Base-by-base conservation (phyloP, 2,113 vertebrate genomes). In the Speoplatyrhinus poulsoni region DNA sequence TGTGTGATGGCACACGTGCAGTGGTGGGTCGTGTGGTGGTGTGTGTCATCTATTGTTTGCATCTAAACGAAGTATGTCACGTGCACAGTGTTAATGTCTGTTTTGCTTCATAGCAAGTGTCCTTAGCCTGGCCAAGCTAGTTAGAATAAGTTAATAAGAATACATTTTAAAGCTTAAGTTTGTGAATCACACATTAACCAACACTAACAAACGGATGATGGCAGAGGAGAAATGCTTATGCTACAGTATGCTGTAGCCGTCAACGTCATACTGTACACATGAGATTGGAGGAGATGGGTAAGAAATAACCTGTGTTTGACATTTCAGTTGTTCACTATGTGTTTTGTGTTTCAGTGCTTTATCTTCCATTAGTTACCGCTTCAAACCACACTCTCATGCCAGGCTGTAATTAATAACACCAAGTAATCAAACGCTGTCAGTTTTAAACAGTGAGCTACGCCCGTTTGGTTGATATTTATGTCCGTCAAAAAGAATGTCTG, bases 271-370 rank as follows among this genome's bases (percentile, higher is more conserved):
- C 26, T 0, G 2, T 26, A 26, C 49, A 71, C 72, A 79, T 67
- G 83, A 82, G 73, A 75, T 82, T 82, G 79, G 80, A 86, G 83
- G 76, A 86, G 72, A 70, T 66, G 75, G 83, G 84, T 89, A 83
- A 87, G 80, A 74, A 72, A 26, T 26, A 26, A 65, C 60, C 46
- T 73, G 62, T 82, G 72, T 79, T 57, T 50, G 48, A 82, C 64
- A 82, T 79, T 71, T 66, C 69, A 80, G 41, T 16, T 12, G 58
- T 75, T 68, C 84, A 74, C 77, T 85, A 50, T 76, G 70, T 88
- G 78, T 87, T 81, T 19, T 81, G 56, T 83, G 83, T 87, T 82
- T 79, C 73, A 77, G 76, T 72, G 69, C 62, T 36, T 46, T 53
- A 53, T 58, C 60, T 61, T 81, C 67, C 65, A 73, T 84, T 83